A percentile compares a stretch with the other conserved stretches of the same genome.
These are phyloP conservation scores for Sicus ferrugineus DNA, from an alignment of 2,888 invertebrate genomes.

Conservation along the genomic window DNA sequence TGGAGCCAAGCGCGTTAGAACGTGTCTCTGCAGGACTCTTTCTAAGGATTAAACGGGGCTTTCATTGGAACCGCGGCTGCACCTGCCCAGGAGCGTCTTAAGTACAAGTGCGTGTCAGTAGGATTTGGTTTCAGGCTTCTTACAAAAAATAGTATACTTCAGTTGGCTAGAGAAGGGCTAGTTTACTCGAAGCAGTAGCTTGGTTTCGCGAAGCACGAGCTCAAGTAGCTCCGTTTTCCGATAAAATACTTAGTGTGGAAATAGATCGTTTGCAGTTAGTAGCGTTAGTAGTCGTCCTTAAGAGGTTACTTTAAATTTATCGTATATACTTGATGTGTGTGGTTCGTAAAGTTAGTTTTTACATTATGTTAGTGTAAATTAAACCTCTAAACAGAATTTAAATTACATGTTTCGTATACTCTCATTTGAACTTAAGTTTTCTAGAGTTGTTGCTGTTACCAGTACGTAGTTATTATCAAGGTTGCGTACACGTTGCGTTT, in stretches of 20 bases:
- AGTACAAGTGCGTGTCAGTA: background rate
- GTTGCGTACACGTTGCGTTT: conserved; percentile 53
- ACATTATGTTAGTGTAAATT: conserved; percentile 49
- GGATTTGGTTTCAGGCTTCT: too few species aligned
- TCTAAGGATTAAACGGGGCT: conserved; percentile 12
- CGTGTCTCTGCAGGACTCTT: too few species aligned
- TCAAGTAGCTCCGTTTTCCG: background rate
- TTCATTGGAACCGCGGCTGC: background rate
- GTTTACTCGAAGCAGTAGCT: too few species aligned
- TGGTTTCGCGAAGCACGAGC: too few species aligned
- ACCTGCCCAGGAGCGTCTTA: background rate
- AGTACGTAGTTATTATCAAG: conserved; percentile 36
- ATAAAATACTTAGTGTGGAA: conserved; percentile 27
- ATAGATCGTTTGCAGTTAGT: conserved; percentile 13
- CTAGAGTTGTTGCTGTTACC: conserved; percentile 33
- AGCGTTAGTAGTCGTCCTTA: conserved; percentile 36
- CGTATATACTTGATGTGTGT: conserved; percentile 55
- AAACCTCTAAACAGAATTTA: conserved; percentile 44
- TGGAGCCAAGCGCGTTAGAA: background rate
- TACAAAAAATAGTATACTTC: background rate
- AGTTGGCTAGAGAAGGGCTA: background rate
- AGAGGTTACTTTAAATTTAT: conserved; percentile 50
- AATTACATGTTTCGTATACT: conserved; percentile 62
- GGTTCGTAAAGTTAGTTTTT: conserved; percentile 36
- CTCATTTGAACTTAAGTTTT: conserved; percentile 66